Conservation (phyloP, 2,888 invertebrate genomes). For the Oscheius sp. region DNA sequence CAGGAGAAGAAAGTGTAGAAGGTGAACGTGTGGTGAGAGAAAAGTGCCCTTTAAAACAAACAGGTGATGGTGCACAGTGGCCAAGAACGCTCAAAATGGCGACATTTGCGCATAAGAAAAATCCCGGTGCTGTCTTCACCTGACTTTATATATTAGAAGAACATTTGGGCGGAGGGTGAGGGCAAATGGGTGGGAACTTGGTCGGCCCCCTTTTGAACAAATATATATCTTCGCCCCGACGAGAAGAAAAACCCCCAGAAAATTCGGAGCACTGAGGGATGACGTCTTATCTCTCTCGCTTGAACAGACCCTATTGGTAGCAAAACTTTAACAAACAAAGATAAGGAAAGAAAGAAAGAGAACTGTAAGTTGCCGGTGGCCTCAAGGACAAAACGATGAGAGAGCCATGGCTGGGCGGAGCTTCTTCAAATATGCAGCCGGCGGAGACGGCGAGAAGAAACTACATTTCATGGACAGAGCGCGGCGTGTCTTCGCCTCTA, state of each 20-base stretch:
- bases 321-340: constrained; percentile 4
- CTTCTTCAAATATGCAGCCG: constrained; percentile 16
- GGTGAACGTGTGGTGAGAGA: background rate
- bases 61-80: too few species aligned
- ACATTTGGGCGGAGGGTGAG: background rate
- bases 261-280: background rate
- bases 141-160: too few species aligned
- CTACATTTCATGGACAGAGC: constrained; percentile 23
- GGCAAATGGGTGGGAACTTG: background rate
- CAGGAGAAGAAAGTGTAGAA: background rate
- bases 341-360: background rate
- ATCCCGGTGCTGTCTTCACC: too few species aligned
- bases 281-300: constrained; percentile 9
- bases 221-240: background rate
- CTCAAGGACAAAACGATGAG: background rate
- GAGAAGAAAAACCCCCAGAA: background rate
- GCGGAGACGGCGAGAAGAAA: background rate
- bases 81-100: too few species aligned
- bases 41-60: too few species aligned
- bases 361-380: background rate
- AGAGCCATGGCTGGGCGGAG: background rate
- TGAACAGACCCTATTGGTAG: background rate
- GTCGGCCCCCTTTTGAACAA: background rate
- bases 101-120: too few species aligned
- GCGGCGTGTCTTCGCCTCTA: constrained; percentile 11